Percentiles rank a stretch among this genome's conserved stretches.
Conservation (phyloP, 2,888 invertebrate genomes). For the Germaria angustata region DNA sequence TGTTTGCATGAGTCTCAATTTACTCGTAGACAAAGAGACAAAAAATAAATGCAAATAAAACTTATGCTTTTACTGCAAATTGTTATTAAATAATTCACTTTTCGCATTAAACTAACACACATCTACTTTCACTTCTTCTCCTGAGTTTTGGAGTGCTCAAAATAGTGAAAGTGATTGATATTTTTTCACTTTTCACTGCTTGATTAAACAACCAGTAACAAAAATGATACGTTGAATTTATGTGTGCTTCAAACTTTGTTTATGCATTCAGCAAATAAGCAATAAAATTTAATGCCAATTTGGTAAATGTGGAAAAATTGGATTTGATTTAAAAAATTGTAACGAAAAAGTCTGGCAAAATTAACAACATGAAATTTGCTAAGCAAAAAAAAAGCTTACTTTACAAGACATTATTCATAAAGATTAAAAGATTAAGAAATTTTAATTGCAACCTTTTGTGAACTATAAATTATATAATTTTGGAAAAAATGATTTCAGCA, state of each 20-base stretch:
- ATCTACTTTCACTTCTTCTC: conserved; percentile 36
- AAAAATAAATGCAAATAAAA: background rate
- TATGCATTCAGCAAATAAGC: background rate
- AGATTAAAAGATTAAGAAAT: too few relatives aligned
- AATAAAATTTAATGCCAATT: background rate
- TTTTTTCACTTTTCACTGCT: conserved; percentile 25
- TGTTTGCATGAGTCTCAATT: conserved; percentile 5
- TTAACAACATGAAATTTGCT: too few relatives aligned
- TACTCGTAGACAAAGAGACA: conserved; percentile 13
- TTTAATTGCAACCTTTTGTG: too few relatives aligned
- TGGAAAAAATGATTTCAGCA: too few relatives aligned
- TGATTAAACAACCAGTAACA: conserved; percentile 12
- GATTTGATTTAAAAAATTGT: background rate
- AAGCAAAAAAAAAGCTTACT: too few relatives aligned
- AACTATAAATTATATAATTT: too few relatives aligned
- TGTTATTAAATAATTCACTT: conserved; percentile 45
- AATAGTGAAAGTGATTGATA: conserved; percentile 58
- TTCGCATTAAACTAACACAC: conserved; percentile 29
- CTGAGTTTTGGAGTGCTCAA: conserved; percentile 16
- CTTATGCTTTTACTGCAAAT: conserved; percentile 26
- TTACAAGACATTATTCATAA: too few relatives aligned
- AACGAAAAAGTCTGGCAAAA: too few relatives aligned
- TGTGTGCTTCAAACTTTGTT: background rate
- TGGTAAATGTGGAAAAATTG: background rate
- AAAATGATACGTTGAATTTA: conserved; percentile 7